Base-by-base conservation (phyloP, 1,140 invertebrate genomes). In the Streblospio benedicti region DNA sequence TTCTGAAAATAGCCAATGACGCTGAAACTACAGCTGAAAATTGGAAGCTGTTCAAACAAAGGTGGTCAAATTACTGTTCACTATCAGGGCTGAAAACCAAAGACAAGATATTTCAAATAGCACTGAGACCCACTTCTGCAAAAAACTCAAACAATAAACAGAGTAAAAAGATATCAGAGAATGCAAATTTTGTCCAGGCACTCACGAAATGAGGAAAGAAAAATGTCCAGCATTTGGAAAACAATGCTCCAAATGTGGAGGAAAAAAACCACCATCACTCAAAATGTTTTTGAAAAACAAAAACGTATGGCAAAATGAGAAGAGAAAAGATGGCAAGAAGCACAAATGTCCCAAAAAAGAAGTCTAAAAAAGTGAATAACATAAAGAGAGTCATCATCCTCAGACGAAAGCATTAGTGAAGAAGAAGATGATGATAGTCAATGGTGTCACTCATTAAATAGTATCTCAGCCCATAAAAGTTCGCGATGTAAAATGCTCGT, bases 171-270 rank as follows among this genome's bases (percentile, higher is more conserved):
- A n/a, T n/a, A n/a, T n/a, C n/a, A n/a, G n/a, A n/a, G n/a, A n/a
- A n/a, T n/a, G n/a, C n/a, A n/a, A n/a, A n/a, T n/a, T n/a, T n/a
- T n/a, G n/a, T n/a, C n/a, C n/a, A n/a, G n/a, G n/a, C n/a, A n/a
- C n/a, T n/a, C n/a, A n/a, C n/a, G n/a, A n/a, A n/a, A n/a, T n/a
- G n/a, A n/a, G n/a, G n/a, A n/a, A n/a, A n/a, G n/a, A n/a, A n/a
- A n/a, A n/a, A n/a, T n/a, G n/a, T n/a, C n/a, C 4, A 4, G 45
- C 5, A n/a, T 47, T 27, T n/a, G 16, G n/a, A 14, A 56, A 57
- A 61, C 31, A n/a, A 18, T 57, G 47, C 43, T 12, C 14, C 5
- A 59, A 59, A 9, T 59, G 47, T 55, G 31, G 31, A 4, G 27
- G 28, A n/a, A 16, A 52, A 32, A 18, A 59, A 54, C 23, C 56